Evolutionary conservation across 2,797 vertebrate genomes (phyloP).

Genomic region (Lepidocolaptes lacrymiger): DNA sequence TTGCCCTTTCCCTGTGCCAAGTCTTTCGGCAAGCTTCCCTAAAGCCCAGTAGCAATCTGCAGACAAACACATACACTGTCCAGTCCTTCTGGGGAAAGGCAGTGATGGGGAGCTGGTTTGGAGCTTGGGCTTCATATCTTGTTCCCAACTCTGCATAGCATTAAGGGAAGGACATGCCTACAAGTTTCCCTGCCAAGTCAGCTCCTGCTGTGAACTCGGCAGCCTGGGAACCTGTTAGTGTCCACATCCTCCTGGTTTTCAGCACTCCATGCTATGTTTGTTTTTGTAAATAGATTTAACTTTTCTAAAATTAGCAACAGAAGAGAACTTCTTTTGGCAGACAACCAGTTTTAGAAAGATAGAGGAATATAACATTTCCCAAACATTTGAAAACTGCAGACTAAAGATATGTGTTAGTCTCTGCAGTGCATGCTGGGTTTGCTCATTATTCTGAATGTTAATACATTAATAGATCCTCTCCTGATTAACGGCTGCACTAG

Average conservation of each 20-base stretch:
- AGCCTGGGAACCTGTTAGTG: background rate
- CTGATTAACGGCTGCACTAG: constrained; percentile 34
- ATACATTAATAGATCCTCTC: constrained; percentile 61
- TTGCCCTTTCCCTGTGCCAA: constrained; percentile 58
- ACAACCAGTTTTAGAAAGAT: constrained; percentile 28
- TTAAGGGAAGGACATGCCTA: background rate
- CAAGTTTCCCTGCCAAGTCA: background rate
- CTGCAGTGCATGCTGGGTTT: constrained; percentile 6
- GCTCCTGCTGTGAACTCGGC: background rate
- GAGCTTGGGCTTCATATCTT: background rate
- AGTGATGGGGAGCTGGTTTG: background rate
- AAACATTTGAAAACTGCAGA: constrained; percentile 44
- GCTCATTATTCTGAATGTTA: constrained; percentile 47
- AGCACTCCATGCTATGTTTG: background rate
- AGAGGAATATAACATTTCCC: constrained; percentile 37
- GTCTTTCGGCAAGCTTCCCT: background rate
- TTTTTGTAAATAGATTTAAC: constrained; percentile 58
- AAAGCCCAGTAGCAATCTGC: background rate
- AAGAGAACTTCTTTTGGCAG: constrained; percentile 48
- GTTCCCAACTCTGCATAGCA: background rate
- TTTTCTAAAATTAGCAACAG: constrained; percentile 64
- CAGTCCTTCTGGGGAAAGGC: background rate
- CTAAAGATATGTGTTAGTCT: constrained; percentile 1
- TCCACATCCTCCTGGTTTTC: background rate
- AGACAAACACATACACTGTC: background rate